Conservation (phyloP, 1,140 invertebrate genomes). For the Drosophila nasuta region DNA sequence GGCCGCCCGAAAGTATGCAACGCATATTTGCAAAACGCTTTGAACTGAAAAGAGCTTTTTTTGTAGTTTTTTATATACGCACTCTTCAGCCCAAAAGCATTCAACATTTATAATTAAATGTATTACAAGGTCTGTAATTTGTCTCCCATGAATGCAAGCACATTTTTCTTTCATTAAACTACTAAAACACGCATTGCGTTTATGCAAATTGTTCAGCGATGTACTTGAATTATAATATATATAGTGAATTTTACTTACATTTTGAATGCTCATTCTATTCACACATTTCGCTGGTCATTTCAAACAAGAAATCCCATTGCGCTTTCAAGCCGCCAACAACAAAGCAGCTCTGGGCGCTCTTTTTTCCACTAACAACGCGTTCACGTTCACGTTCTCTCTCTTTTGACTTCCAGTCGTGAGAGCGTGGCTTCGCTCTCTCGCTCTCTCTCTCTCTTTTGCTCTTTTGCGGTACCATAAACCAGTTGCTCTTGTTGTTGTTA, state of each 20-base stretch:
- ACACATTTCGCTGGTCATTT: background rate
- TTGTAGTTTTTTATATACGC: background rate
- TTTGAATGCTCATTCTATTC: constrained; percentile 3
- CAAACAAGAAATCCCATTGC: background rate
- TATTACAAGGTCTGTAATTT: too few relatives aligned
- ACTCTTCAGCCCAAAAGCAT: background rate
- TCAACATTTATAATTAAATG: background rate
- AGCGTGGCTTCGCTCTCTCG: constrained; percentile 9
- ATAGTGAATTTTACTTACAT: background rate
- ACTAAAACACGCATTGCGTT: background rate
- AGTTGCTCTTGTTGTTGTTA: constrained; percentile 70
- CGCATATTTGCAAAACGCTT: too few relatives aligned
- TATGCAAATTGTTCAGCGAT: background rate
- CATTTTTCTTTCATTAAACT: too few relatives aligned
- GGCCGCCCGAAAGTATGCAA: constrained; percentile 18
- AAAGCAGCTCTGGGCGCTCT: constrained; percentile 14
- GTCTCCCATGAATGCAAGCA: too few relatives aligned
- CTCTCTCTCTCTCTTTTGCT: constrained; percentile 16
- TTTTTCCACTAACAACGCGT: constrained; percentile 1
- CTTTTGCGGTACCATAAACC: constrained; percentile 55
- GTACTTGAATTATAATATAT: background rate
- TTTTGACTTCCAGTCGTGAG: constrained; percentile 27
- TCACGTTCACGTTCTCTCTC: constrained; percentile 10
- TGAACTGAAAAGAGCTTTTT: background rate
- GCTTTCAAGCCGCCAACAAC: constrained; percentile 39